Evolutionary conservation across 2,888 invertebrate genomes (phyloP).

Genomic region (Gisinianus flammeolus): DNA sequence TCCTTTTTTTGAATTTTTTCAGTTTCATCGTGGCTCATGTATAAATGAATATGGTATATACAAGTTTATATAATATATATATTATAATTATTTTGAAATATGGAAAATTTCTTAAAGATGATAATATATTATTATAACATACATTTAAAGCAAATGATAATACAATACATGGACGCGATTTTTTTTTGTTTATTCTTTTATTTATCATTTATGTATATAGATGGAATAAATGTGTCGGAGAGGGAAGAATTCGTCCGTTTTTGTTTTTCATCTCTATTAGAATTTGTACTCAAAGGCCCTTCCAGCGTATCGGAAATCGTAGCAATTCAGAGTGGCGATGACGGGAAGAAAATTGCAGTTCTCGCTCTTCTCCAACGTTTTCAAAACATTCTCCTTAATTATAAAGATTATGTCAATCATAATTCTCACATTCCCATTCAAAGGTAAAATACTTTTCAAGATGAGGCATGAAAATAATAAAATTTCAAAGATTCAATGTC

Average conservation of each 20-base stretch:
- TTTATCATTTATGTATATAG: conserved; percentile 61
- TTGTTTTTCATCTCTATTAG: conserved; percentile 93
- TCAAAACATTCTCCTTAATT: conserved; percentile 87
- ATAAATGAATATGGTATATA: conserved; percentile 57
- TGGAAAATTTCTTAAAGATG: no score
- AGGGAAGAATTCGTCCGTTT: conserved; percentile 95
- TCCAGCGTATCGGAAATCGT: conserved; percentile 64
- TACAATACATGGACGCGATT: no score
- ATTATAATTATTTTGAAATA: no score
- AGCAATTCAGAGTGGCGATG: conserved; percentile 62
- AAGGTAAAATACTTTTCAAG: conserved; percentile 66
- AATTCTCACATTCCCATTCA: conserved; percentile 86
- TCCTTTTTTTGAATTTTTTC: no score
- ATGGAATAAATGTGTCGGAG: conserved; percentile 75
- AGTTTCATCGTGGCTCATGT: conserved; percentile 58
- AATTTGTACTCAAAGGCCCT: conserved; percentile 87
- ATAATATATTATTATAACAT: no score
- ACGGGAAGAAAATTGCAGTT: conserved; percentile 74
- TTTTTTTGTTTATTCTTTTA: background rate
- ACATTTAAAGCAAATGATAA: no score
- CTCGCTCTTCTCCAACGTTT: conserved; percentile 91
- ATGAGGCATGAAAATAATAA: background rate
- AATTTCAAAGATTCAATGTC: no score
- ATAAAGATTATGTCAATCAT: conserved; percentile 81
- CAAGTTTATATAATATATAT: no score